Base-by-base conservation (phyloP, 1,140 invertebrate genomes). In the Cecropterus lyciades region DNA sequence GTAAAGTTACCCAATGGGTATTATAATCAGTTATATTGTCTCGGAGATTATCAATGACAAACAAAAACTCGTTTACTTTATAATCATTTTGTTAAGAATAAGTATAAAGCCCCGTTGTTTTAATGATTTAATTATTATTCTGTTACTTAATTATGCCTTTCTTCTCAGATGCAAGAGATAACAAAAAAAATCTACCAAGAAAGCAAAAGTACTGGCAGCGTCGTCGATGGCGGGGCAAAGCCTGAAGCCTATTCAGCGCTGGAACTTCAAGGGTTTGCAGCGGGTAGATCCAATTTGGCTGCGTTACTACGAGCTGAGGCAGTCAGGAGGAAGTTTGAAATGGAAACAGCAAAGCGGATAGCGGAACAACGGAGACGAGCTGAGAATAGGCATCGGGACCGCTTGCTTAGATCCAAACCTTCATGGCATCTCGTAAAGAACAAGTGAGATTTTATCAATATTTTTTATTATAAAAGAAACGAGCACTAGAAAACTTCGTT, bases 391-490 rank as follows among this genome's bases (percentile, higher is more conserved):
- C 87, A 94, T 55, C 87, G 93, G 45, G 94, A 95, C 79, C 92
- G 93, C 40, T 72, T 95, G 20, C 89, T 95, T 16, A 88, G 95
- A 1, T 93, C 93, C 59, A 95, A 95, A 78, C 95, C 95, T 0
- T 95, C 94, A 1, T 96, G 95, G 95, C 93, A 94, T 83, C 93
- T 94, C 30, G 82, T 96, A 15, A 94, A 94, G 75, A 94, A 94
- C 67, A 91, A 89, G 89, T 92, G 65, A 71, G 81, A 57, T 62
- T 14, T 45, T 59, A 46, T 33, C 20, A 20, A 20, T 20, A n/a
- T n/a, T n/a, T n/a, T n/a, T n/a, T n/a, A n/a, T n/a, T n/a, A n/a
- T n/a, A n/a, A n/a, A n/a, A n/a, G n/a, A n/a, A n/a, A n/a, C n/a
- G n/a, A n/a, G n/a, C n/a, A n/a, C n/a, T n/a, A n/a, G n/a, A n/a